Conservation (phyloP, 2,888 invertebrate genomes). For the Apoda limacodes region DNA sequence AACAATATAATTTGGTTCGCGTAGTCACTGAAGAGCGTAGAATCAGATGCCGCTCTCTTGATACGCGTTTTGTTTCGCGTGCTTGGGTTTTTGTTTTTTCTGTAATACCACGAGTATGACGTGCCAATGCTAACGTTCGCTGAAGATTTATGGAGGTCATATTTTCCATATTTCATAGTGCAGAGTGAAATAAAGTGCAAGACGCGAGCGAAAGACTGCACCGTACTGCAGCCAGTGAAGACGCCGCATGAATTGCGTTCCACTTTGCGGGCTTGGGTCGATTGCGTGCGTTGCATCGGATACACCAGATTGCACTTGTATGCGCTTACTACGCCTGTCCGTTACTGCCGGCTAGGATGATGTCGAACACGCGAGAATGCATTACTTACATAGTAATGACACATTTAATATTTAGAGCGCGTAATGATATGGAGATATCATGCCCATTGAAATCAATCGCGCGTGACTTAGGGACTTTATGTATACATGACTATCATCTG, state of each 20-base stretch:
- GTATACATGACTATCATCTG: too few species aligned
- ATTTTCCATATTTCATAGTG: slow-evolving; percentile 67
- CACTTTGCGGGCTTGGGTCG: slow-evolving; percentile 35
- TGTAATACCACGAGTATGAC: slow-evolving; percentile 65
- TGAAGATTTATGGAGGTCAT: slow-evolving; percentile 60
- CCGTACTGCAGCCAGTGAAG: slow-evolving; percentile 39
- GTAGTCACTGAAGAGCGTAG: slow-evolving; percentile 65
- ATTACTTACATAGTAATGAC: slow-evolving; percentile 43
- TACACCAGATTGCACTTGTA: slow-evolving; percentile 31
- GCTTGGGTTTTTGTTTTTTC: slow-evolving; percentile 47
- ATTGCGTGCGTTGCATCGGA: slow-evolving; percentile 38
- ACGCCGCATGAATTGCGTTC: slow-evolving; percentile 48
- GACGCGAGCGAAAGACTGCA: slow-evolving; percentile 43
- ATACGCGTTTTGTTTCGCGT: slow-evolving; percentile 43
- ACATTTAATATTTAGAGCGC: slow-evolving; percentile 58
- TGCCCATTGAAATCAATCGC: too few species aligned
- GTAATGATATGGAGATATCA: slow-evolving; percentile 50
- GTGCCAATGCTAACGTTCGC: slow-evolving; percentile 58
- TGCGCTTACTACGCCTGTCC: slow-evolving; percentile 33
- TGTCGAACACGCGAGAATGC: slow-evolving; percentile 32
- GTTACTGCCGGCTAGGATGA: slow-evolving; percentile 30
- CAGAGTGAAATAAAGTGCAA: slow-evolving; percentile 34
- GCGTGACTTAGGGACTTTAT: too few species aligned
- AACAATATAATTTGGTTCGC: slow-evolving; percentile 59
- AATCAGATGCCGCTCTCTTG: slow-evolving; percentile 52